These are phyloP conservation scores for Falco concolor DNA, from an alignment of 2,797 vertebrate species.

Conservation along the genomic window DNA sequence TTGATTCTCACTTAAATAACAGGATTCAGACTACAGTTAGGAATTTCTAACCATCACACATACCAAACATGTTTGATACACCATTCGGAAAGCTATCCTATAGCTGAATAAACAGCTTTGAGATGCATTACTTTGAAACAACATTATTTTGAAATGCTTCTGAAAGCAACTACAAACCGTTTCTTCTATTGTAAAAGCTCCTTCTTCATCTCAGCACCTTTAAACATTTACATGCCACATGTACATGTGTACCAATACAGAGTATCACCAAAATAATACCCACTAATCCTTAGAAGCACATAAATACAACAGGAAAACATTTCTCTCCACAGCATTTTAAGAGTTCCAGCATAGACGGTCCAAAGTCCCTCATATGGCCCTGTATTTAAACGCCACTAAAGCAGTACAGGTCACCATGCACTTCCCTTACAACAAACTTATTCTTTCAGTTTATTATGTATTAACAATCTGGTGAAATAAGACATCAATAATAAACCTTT, in stretches of 20 bases:
- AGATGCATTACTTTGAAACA: not conserved
- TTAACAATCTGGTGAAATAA: not conserved
- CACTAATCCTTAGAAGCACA: not conserved
- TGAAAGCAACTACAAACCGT: not conserved
- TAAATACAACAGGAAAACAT: not conserved
- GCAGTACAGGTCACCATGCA: not conserved
- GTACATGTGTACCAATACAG: not conserved
- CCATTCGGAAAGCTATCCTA: not conserved
- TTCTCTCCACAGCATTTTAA: not conserved
- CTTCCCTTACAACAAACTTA: not conserved
- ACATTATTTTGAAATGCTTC: not conserved
- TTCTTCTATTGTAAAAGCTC: not conserved
- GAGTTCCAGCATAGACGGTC: not conserved
- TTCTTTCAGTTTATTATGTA: not conserved
- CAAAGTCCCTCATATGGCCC: not conserved
- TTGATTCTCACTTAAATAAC: not conserved
- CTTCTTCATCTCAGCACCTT: not conserved
- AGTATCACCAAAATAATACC: not conserved
- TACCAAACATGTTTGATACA: not conserved
- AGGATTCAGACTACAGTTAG: not conserved
- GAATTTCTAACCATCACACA: not conserved
- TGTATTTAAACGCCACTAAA: not conserved
- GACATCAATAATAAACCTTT: not conserved
- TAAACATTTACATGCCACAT: not conserved
- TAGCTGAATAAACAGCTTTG: not conserved